These are phyloP conservation scores for Erynnis tages DNA, from an alignment of 2,888 invertebrate genomes.

Conservation along the genomic window DNA sequence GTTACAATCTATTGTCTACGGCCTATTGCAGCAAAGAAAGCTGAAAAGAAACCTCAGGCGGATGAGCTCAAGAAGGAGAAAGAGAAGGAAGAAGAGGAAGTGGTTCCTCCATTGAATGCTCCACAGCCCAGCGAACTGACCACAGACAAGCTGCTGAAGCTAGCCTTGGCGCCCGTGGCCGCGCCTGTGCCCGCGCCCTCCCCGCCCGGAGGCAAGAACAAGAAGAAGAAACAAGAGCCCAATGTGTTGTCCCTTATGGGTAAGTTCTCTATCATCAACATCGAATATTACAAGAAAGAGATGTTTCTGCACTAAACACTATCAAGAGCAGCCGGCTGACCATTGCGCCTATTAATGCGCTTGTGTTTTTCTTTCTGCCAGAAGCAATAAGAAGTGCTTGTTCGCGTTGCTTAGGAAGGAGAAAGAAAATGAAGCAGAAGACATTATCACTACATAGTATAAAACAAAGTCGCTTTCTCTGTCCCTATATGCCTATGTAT, in stretches of 20 bases:
- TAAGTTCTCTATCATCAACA: constrained; percentile 41
- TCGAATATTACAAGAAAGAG: neutral
- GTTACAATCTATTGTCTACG: too few relatives aligned
- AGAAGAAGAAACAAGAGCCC: constrained; percentile 69
- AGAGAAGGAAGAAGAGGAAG: constrained; percentile 52
- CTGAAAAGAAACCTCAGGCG: constrained; percentile 52
- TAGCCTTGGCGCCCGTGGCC: constrained; percentile 47
- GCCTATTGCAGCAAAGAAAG: constrained; percentile 53
- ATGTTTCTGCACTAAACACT: too few relatives aligned
- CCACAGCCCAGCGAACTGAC: constrained; percentile 72
- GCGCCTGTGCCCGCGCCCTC: constrained; percentile 41
- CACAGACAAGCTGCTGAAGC: constrained; percentile 68
- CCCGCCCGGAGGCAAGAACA: constrained; percentile 56
- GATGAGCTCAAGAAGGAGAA: constrained; percentile 41
- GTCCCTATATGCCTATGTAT: too few relatives aligned
- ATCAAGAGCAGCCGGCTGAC: too few relatives aligned
- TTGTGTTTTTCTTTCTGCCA: too few relatives aligned
- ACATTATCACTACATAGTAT: too few relatives aligned
- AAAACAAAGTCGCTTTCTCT: too few relatives aligned
- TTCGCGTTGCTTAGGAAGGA: too few relatives aligned
- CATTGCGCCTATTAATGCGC: too few relatives aligned
- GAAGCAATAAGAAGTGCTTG: too few relatives aligned
- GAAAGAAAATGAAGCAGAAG: too few relatives aligned
- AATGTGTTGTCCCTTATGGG: constrained; percentile 70
- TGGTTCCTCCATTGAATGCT: constrained; percentile 62